Base-by-base conservation (phyloP, 37 sponge, comb jelly and placozoan species). In the Trichoplax adhaerens region DNA sequence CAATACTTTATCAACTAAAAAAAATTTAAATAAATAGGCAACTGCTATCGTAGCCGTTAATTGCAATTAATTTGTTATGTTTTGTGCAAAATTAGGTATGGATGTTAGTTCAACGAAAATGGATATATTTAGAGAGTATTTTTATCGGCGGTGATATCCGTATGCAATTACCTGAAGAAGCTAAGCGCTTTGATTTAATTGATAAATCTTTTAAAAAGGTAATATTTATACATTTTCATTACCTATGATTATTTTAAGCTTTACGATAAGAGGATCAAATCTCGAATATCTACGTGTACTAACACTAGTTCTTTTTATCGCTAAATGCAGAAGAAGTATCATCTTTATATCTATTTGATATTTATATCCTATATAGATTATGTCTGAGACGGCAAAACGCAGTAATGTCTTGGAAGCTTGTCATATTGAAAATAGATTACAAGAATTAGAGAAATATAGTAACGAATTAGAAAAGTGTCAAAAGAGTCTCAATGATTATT, bases 81-180 rank as follows among this genome's bases (percentile, higher is more conserved):
- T 29, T 29, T 29, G 29, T 29, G 29, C 29, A 29, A 29, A 29
- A 66, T 1, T 69, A 88, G 86, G 85, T 97, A 59, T 97, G 99
- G 99, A 97, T 97, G 99, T 84, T 85, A 3, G 99, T 97, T 10
- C 99, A 97, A 75, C 72, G 93, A 58, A 97, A 97, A 77, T 97
- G 99, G 99, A 97, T 97, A 93, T 97, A 97, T 72, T 74, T 97
- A 6, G 99, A 97, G 82, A 80, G 90, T 56, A 97, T 97, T 69
- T 97, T 97, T 76, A 88, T 97, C 66, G 99, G 89, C 7, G 99
- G 99, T 48, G 99, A 97, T 71, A 97, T 97, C 60, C 59, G 99
- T 55, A 79, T 85, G 49, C 99, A 97, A 76, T 76, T 97, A 55
- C 99, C 99, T 50, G 99, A 97, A 76, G 99, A 97, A 72, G 99